phyloP scores from a whole-genome alignment of 2,797 vertebrate genomes.

The Sebastes vulpes region DNA sequence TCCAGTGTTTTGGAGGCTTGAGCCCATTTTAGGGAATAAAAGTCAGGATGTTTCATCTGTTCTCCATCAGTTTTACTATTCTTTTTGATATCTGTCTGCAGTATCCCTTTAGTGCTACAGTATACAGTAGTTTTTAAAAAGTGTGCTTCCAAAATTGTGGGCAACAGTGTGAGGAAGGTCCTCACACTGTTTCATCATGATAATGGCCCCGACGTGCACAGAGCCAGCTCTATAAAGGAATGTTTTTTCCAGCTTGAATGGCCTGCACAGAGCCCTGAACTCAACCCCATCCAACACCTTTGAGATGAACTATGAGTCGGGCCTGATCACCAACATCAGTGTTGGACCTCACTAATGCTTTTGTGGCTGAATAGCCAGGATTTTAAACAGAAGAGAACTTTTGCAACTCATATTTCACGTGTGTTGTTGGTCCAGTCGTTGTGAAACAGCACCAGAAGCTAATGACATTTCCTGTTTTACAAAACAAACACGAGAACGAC shows the following conservation, averaged over 20 bases:
- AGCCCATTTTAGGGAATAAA: neutral
- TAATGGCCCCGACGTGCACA: neutral
- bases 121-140: neutral
- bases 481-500: neutral
- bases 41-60: neutral
- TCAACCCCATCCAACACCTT: neutral
- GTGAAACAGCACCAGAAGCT: constrained; percentile 48
- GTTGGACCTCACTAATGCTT: neutral
- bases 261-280: neutral
- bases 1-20: neutral
- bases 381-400: constrained; percentile 11
- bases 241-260: neutral
- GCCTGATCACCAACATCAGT: neutral
- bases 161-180: neutral
- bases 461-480: constrained; percentile 11
- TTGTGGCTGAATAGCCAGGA: neutral
- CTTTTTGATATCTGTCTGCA: neutral
- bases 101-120: neutral
- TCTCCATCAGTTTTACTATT: neutral
- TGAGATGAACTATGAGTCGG: neutral
- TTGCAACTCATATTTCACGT: constrained; percentile 11
- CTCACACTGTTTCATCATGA: neutral
- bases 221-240: neutral
- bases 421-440: neutral
- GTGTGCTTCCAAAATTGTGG: neutral